Conservation (phyloP, 2,797 vertebrate species). For the Loriculus beryllinus region DNA sequence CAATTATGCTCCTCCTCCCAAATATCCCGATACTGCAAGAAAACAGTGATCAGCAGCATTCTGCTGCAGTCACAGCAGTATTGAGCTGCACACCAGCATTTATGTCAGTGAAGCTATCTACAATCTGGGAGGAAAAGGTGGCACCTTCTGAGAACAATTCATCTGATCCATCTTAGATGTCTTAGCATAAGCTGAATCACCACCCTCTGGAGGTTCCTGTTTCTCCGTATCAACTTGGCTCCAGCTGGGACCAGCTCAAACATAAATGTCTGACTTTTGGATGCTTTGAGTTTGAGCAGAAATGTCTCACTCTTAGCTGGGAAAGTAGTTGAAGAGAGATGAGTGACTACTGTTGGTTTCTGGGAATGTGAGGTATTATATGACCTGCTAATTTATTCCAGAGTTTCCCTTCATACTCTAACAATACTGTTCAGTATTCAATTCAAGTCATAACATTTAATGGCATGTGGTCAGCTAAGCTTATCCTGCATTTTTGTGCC, state of each 20-base stretch:
- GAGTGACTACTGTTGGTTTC: conserved; percentile 38
- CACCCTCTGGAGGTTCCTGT: not conserved
- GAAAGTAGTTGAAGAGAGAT: not conserved
- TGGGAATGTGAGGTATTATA: conserved; percentile 39
- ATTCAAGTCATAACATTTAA: conserved; percentile 33
- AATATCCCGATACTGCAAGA: not conserved
- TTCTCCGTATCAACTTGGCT: not conserved
- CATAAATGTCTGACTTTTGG: not conserved
- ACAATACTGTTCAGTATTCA: conserved; percentile 57
- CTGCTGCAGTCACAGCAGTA: not conserved
- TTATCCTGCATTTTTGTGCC: conserved; percentile 4
- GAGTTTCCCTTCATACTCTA: conserved; percentile 50
- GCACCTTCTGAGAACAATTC: not conserved
- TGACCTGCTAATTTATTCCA: conserved; percentile 56
- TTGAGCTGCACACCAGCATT: not conserved
- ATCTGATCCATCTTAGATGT: not conserved
- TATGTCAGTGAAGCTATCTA: not conserved
- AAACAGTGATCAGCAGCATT: not conserved
- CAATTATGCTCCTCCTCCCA: not conserved
- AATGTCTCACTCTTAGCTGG: conserved; percentile 28
- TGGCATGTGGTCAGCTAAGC: conserved; percentile 31
- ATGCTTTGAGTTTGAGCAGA: not conserved
- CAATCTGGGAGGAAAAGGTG: not conserved
- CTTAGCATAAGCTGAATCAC: not conserved
- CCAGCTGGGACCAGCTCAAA: not conserved